phyloP scores from a whole-genome alignment of 2,888 invertebrate species.

The Ichneumon xanthorius region DNA sequence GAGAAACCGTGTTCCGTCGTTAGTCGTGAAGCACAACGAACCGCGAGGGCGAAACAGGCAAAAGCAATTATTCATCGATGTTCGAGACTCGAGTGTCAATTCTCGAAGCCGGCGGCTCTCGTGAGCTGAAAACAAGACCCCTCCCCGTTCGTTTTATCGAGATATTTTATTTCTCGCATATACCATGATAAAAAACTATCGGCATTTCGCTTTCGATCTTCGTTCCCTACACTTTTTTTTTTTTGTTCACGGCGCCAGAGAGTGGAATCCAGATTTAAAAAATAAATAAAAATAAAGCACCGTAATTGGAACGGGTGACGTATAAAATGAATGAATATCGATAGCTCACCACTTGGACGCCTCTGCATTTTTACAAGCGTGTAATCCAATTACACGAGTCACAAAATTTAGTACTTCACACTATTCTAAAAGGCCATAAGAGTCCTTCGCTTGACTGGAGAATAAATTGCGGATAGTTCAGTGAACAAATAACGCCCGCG shows the following conservation, averaged over 20 bases:
- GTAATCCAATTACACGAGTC: neutral
- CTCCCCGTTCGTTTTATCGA: neutral
- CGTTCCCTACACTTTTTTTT: neutral
- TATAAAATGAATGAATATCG: conserved; percentile 1
- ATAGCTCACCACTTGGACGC: neutral
- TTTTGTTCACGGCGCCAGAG: neutral
- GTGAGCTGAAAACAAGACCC: neutral
- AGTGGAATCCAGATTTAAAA: neutral
- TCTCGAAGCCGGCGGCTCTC: neutral
- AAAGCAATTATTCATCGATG: conserved; percentile 25
- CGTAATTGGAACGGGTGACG: neutral
- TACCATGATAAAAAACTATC: neutral
- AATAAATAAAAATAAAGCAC: neutral
- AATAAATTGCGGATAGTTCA: neutral
- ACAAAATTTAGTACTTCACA: neutral
- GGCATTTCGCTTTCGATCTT: neutral
- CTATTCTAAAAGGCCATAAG: neutral
- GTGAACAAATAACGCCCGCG: neutral
- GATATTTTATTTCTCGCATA: neutral
- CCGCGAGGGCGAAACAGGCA: neutral
- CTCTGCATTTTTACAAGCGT: neutral
- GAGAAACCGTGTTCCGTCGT: conserved; percentile 4
- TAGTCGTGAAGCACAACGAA: neutral
- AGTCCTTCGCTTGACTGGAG: neutral
- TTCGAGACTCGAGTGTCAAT: neutral